Conservation (phyloP, 2,113 vertebrate genomes). For the Oreochromis niloticus region DNA sequence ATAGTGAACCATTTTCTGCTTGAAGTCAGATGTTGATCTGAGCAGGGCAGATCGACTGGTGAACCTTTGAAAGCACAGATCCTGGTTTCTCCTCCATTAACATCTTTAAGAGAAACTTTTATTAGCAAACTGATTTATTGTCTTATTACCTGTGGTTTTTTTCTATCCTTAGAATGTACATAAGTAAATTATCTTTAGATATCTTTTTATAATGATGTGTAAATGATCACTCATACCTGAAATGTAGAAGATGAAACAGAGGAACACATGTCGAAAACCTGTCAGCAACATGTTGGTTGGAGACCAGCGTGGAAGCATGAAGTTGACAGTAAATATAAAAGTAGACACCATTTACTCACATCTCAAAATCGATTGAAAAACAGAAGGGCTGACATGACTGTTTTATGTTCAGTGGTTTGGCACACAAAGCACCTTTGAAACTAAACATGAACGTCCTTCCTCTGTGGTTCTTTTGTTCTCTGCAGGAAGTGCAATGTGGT, state of each 20-base stretch:
- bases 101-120: background rate
- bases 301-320: background rate
- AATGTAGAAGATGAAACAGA: background rate
- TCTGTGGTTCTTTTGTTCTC: background rate
- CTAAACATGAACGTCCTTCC: background rate
- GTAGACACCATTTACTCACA: background rate
- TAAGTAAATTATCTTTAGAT: background rate
- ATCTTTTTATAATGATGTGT: background rate
- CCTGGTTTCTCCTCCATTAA: background rate
- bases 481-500: background rate
- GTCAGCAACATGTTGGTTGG: background rate
- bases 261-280: fast-evolving
- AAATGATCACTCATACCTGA: background rate
- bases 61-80: background rate
- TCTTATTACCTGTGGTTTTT: fast-evolving
- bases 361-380: fast-evolving
- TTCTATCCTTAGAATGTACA: background rate
- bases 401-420: background rate
- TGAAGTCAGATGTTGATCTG: background rate
- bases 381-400: background rate
- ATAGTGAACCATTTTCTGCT: background rate
- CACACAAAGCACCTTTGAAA: background rate
- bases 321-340: background rate
- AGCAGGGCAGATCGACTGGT: background rate
- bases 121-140: background rate